Evolutionary conservation across 2,797 vertebrate species (phyloP).

Genomic region (Danio jaintianensis): DNA sequence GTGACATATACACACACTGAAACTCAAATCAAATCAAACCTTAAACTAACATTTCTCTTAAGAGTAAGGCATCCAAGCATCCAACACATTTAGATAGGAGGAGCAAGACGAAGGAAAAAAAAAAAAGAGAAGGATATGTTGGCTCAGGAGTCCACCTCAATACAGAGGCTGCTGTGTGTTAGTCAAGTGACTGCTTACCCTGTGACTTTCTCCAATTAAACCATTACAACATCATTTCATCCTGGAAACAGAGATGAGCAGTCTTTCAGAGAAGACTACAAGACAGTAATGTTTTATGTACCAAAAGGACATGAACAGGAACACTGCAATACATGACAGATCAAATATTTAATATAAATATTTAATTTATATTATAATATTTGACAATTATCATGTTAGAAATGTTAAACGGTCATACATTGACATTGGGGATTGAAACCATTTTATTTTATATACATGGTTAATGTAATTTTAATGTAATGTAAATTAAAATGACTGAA

Average conservation of each 20-base stretch:
- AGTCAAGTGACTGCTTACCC: constrained; percentile 77
- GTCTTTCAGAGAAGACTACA: background rate
- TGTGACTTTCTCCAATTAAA: constrained; percentile 69
- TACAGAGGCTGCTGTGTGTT: constrained; percentile 73
- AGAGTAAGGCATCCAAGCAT: background rate
- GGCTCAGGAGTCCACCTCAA: constrained; percentile 67
- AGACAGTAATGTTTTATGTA: background rate
- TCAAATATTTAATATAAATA: too few relatives aligned
- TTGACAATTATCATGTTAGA: background rate
- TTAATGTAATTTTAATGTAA: too few relatives aligned
- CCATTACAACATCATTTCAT: constrained; percentile 48
- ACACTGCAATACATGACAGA: background rate
- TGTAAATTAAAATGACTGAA: background rate
- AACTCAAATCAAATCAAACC: background rate
- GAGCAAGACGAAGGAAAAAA: background rate
- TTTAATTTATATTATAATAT: too few relatives aligned
- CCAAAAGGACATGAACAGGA: background rate
- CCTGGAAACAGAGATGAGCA: background rate
- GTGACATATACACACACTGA: too few relatives aligned
- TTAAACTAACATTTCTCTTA: background rate
- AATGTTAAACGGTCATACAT: background rate
- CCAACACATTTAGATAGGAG: background rate
- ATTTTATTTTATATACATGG: background rate
- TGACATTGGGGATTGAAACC: background rate
- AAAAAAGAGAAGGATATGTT: constrained; percentile 23